These are phyloP conservation scores for Xyrichtys novacula DNA, from an alignment of 2,797 vertebrate genomes.

Conservation along the genomic window DNA sequence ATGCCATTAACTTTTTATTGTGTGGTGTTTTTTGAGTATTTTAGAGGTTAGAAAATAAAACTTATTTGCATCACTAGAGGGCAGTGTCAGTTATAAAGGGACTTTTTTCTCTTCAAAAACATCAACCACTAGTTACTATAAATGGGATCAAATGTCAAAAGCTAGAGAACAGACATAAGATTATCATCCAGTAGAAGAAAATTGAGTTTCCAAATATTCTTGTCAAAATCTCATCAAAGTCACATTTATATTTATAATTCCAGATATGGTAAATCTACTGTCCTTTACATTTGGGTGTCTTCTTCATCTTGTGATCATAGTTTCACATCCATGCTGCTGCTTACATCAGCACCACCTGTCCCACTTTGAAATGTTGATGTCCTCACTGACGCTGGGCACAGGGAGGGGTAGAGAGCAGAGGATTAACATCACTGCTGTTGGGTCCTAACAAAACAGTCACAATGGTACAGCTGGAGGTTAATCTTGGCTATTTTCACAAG, in stretches of 20 bases:
- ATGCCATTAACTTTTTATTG: background rate
- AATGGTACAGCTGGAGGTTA: background rate
- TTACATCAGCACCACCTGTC: conserved; percentile 31
- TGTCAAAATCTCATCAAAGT: background rate
- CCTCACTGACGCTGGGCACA: conserved; percentile 9
- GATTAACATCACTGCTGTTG: conserved; percentile 38
- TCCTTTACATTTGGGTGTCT: no score
- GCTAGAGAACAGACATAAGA: background rate
- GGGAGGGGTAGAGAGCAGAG: conserved; percentile 4
- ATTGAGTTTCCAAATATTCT: background rate
- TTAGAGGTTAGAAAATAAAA: background rate
- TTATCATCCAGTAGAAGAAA: background rate
- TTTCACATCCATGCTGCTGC: conserved; percentile 10
- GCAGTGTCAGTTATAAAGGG: conserved; percentile 40
- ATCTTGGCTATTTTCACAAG: conserved; percentile 8
- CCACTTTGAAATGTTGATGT: conserved; percentile 27
- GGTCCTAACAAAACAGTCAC: conserved; percentile 1
- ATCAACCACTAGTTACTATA: background rate
- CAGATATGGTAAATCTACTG: no score
- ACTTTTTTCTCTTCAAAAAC: background rate
- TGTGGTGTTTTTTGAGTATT: background rate
- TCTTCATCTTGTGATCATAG: background rate
- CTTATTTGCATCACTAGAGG: conserved; percentile 47
- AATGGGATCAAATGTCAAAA: background rate
- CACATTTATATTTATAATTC: no score